phyloP scores from a whole-genome alignment of 1,140 invertebrate species.

The Aphis craccivora region DNA sequence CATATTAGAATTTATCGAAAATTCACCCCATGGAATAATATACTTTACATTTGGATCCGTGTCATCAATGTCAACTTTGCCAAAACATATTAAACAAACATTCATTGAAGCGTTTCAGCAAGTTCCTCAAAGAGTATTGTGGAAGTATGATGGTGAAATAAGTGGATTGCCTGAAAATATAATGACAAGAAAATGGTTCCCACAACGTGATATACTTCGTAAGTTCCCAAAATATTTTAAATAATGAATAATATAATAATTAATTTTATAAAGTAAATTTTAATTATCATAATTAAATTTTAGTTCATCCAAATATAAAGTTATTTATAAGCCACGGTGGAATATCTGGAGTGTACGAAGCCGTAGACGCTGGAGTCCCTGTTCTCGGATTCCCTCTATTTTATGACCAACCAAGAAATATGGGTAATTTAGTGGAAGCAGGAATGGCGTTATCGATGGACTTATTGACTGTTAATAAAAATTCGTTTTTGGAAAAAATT shows the following conservation, averaged over 20 bases:
- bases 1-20: slow-evolving; percentile 68
- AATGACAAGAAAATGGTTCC: slow-evolving; percentile 70
- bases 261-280: background rate
- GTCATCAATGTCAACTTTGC: slow-evolving; percentile 63
- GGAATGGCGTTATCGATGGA: slow-evolving; percentile 43
- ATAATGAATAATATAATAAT: too few relatives aligned
- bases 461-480: background rate
- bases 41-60: slow-evolving; percentile 75
- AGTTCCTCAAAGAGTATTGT: slow-evolving; percentile 70
- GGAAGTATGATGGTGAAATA: slow-evolving; percentile 71
- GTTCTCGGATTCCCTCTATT: slow-evolving; percentile 66
- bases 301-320: slow-evolving; percentile 67
- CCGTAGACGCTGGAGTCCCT: slow-evolving; percentile 68
- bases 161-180: slow-evolving; percentile 67
- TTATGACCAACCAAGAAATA: slow-evolving; percentile 62
- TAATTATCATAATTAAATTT: background rate
- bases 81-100: slow-evolving; percentile 67
- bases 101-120: slow-evolving; percentile 70
- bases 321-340: slow-evolving; percentile 73
- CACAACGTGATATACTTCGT: slow-evolving; percentile 70
- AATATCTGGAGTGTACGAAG: slow-evolving; percentile 70
- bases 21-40: slow-evolving; percentile 70
- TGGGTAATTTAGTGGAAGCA: background rate
- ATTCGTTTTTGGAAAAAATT: background rate
- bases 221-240: slow-evolving; percentile 61